A percentile compares a stretch with the other conserved stretches of the same genome.
These are phyloP conservation scores for Urocitellus parryii DNA, from an alignment of 2,113 vertebrate species.

Conservation along the genomic window DNA sequence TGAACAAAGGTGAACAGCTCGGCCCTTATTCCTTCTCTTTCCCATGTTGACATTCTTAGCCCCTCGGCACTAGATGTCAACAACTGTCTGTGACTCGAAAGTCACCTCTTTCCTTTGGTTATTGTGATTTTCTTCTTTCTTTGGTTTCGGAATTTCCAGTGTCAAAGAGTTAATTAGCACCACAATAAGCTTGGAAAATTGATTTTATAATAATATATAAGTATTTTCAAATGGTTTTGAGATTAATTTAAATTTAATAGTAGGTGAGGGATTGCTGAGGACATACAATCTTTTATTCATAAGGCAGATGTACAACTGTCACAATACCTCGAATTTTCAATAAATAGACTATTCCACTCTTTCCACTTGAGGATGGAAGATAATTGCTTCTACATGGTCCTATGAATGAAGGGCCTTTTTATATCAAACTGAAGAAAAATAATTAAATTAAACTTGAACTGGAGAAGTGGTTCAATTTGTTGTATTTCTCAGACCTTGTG, in stretches of 20 bases:
- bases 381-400: slow-evolving; percentile 88
- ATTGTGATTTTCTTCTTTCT: slow-evolving; percentile 71
- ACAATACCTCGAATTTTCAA: slow-evolving; percentile 87
- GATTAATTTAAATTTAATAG: slow-evolving; percentile 88
- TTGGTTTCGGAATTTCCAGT: slow-evolving; percentile 80
- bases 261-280: slow-evolving; percentile 84
- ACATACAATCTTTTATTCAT: slow-evolving; percentile 88
- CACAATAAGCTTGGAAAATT: slow-evolving; percentile 83
- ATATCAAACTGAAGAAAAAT: slow-evolving; percentile 85
- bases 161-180: slow-evolving; percentile 87
- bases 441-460: slow-evolving; percentile 81
- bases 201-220: slow-evolving; percentile 86
- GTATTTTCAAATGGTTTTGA: slow-evolving; percentile 82
- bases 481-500: slow-evolving; percentile 79
- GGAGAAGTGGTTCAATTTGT: slow-evolving; percentile 78
- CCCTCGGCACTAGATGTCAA: slow-evolving; percentile 49
- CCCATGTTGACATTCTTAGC: slow-evolving; percentile 38
- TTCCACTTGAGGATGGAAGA: slow-evolving; percentile 84
- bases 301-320: slow-evolving; percentile 82
- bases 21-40: slow-evolving; percentile 61
- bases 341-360: slow-evolving; percentile 87
- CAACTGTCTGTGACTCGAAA: slow-evolving; percentile 59
- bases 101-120: slow-evolving; percentile 67
- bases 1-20: slow-evolving; percentile 96
- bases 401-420: slow-evolving; percentile 85